Percentiles rank a stretch among this genome's conserved stretches.
Evolutionary conservation across 2,888 invertebrate species (phyloP).

Genomic region (Horisme vitalbata): DNA sequence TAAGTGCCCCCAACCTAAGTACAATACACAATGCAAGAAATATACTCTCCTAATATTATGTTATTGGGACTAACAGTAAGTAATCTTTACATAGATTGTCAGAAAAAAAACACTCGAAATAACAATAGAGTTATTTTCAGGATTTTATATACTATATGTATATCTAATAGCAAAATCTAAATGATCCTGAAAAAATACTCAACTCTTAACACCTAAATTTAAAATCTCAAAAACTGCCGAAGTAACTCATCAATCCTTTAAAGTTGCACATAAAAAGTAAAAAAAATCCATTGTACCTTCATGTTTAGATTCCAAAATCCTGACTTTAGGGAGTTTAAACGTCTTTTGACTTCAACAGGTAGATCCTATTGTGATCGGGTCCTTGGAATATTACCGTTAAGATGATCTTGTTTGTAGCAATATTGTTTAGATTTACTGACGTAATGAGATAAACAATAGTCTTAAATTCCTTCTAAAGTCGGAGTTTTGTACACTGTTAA

Average conservation of each 20-base stretch:
- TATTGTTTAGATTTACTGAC: constrained; percentile 64
- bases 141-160: no score
- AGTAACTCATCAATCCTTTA: constrained; percentile 14
- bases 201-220: no score
- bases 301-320: constrained; percentile 32
- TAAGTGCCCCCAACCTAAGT: no score
- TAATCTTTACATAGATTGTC: no score
- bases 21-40: no score
- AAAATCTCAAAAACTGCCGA: no score
- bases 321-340: constrained; percentile 24
- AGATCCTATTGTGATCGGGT: constrained; percentile 50
- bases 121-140: no score
- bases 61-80: no score
- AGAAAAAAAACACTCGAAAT: no score
- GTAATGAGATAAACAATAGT: constrained; percentile 74
- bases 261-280: constrained; percentile 10
- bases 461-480: constrained; percentile 29
- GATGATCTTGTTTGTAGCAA: constrained; percentile 67
- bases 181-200: no score
- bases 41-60: no score
- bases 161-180: no score
- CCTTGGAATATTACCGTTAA: constrained; percentile 65
- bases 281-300: constrained; percentile 28
- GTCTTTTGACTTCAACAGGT: constrained; percentile 48
- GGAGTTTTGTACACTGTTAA: constrained; percentile 55